Percentiles rank a stretch among this genome's conserved stretches.
Evolutionary conservation across 2,888 invertebrate species (phyloP).

Genomic region (Stictocephala bisonia): DNA sequence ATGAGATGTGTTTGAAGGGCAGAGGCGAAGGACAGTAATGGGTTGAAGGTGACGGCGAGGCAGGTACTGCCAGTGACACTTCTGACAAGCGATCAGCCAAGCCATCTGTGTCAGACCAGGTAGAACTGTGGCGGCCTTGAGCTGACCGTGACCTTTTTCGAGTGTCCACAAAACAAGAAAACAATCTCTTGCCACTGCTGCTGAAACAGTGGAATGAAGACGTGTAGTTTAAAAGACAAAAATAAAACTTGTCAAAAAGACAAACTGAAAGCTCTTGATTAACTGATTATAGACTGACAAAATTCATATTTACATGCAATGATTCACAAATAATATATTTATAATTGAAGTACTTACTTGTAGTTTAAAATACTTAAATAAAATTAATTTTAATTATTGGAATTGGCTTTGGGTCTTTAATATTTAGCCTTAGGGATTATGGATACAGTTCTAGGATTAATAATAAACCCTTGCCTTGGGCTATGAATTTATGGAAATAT

Average conservation of each 20-base stretch:
- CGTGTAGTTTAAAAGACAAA: background rate
- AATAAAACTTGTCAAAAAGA: background rate
- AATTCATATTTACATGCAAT: too few relatives aligned
- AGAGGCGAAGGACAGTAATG: constrained; percentile 50
- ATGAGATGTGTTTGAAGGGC: constrained; percentile 59
- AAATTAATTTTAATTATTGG: too few relatives aligned
- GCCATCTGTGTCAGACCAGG: constrained; percentile 47
- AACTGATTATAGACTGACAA: background rate
- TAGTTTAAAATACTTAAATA: background rate
- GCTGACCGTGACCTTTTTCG: constrained; percentile 38
- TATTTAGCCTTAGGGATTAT: too few relatives aligned
- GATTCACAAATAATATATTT: background rate
- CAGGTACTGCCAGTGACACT: constrained; percentile 58
- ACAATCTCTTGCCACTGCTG: constrained; percentile 67
- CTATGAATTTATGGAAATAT: too few relatives aligned
- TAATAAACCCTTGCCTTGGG: too few relatives aligned
- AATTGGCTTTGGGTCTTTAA: too few relatives aligned
- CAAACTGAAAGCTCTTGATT: background rate
- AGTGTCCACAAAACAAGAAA: constrained; percentile 67
- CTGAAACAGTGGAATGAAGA: constrained; percentile 47
- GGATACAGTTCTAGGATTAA: too few relatives aligned
- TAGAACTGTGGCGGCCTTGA: constrained; percentile 22
- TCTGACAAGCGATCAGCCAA: constrained; percentile 59
- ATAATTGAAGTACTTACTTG: background rate
- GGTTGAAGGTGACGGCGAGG: constrained; percentile 54